phyloP scores from a whole-genome alignment of 2,888 invertebrate species.

The Neelides folsomi region DNA sequence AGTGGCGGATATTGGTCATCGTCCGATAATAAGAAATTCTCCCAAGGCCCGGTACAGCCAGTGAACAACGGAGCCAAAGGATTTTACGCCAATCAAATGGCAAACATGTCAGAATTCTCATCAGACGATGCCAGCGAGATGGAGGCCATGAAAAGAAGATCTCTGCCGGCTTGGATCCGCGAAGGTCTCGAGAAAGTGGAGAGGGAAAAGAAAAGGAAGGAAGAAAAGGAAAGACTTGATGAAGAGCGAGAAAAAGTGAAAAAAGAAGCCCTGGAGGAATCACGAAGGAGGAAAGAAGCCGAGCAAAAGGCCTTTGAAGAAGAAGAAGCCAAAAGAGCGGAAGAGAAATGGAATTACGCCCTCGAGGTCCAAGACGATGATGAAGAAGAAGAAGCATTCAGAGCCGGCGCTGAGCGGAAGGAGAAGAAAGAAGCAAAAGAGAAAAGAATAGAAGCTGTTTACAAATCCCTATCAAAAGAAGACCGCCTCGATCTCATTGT shows the following conservation, averaged over 20 bases:
- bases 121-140: slow-evolving; percentile 31
- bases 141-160: slow-evolving; percentile 74
- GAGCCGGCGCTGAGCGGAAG: background rate
- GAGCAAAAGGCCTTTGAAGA: slow-evolving; percentile 10
- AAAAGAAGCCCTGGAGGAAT: no score
- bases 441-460: background rate
- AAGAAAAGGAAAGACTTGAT: slow-evolving; percentile 61
- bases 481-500: slow-evolving; percentile 1
- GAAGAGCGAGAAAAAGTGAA: slow-evolving; percentile 44
- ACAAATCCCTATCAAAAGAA: background rate
- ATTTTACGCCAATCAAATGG: background rate
- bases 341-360: slow-evolving; percentile 4
- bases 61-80: background rate
- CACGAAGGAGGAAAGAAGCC: slow-evolving; percentile 9
- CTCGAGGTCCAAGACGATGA: slow-evolving; percentile 14
- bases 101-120: background rate
- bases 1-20: no score
- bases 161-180: slow-evolving; percentile 93
- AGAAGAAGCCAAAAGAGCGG: slow-evolving; percentile 14
- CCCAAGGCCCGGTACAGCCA: background rate
- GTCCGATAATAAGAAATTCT: no score
- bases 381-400: slow-evolving; percentile 9
- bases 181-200: slow-evolving; percentile 98
- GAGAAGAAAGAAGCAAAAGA: slow-evolving; percentile 6
- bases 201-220: slow-evolving; percentile 72